Percentiles rank a stretch among this genome's conserved stretches.
phyloP scores from a whole-genome alignment of 1,140 invertebrate species.

The Procambarus virginalis region DNA sequence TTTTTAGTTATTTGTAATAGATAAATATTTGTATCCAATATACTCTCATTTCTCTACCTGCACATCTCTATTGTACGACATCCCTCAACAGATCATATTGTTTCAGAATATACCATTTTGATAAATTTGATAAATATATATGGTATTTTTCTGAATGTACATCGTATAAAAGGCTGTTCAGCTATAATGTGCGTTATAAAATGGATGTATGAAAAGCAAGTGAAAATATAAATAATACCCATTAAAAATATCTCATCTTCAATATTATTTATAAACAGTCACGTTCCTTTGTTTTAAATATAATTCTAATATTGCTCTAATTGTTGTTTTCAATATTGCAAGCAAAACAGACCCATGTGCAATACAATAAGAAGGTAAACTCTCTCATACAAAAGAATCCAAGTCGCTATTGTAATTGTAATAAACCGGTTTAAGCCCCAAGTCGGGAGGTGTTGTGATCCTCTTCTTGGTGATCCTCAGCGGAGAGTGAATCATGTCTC shows the following conservation, averaged over 20 bases:
- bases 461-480: neutral
- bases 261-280: too few species aligned
- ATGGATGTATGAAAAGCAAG: neutral
- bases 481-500: neutral
- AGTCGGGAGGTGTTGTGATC: neutral
- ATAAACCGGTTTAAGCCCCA: neutral
- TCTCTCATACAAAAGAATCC: neutral
- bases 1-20: too few species aligned
- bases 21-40: too few species aligned
- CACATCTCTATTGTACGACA: too few species aligned
- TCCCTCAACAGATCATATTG: too few species aligned
- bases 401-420: neutral
- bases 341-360: conserved; percentile 14
- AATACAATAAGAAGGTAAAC: neutral
- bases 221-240: neutral
- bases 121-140: too few species aligned
- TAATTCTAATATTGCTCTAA: too few species aligned
- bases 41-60: too few species aligned
- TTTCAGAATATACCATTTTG: too few species aligned
- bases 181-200: neutral
- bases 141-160: too few species aligned
- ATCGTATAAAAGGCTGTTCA: too few species aligned
- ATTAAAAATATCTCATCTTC: neutral
- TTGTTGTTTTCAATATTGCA: neutral
- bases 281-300: too few species aligned